These are phyloP conservation scores for Tetragnatha montana DNA, from an alignment of 2,888 invertebrate species.

Conservation along the genomic window DNA sequence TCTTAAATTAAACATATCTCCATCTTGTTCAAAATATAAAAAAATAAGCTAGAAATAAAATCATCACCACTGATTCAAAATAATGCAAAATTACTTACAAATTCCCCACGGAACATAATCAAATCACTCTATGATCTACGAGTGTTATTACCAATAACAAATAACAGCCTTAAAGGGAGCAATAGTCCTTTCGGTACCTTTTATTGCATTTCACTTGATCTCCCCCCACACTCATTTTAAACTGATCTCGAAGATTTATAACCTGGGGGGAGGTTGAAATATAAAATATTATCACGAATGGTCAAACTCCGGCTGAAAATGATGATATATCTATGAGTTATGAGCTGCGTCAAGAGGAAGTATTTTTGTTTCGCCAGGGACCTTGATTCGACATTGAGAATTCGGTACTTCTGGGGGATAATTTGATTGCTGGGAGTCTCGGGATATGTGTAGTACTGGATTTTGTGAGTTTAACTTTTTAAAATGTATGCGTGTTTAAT, in stretches of 20 bases:
- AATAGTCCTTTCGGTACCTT: not conserved
- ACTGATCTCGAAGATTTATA: not conserved
- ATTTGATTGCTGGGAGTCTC: not conserved
- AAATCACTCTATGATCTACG: not conserved
- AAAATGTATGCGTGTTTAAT: too few species aligned
- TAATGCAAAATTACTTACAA: not conserved
- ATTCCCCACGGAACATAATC: not conserved
- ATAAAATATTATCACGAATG: not conserved
- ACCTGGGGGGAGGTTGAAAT: not conserved
- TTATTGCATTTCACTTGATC: not conserved
- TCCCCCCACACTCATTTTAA: not conserved
- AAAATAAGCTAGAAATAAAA: not conserved
- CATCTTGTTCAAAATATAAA: not conserved
- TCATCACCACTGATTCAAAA: not conserved
- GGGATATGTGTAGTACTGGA: not conserved
- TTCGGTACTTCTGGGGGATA: not conserved
- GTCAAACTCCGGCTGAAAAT: not conserved
- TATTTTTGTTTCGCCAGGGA: not conserved
- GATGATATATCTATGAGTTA: not conserved
- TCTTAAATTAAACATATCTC: not conserved
- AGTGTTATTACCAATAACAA: not conserved
- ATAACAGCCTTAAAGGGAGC: not conserved
- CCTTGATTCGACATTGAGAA: not conserved
- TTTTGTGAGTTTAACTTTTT: too few species aligned
- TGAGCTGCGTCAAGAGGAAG: not conserved